phyloP scores from a whole-genome alignment of 1,140 invertebrate genomes.

The Pygmarrhopalites habei region DNA sequence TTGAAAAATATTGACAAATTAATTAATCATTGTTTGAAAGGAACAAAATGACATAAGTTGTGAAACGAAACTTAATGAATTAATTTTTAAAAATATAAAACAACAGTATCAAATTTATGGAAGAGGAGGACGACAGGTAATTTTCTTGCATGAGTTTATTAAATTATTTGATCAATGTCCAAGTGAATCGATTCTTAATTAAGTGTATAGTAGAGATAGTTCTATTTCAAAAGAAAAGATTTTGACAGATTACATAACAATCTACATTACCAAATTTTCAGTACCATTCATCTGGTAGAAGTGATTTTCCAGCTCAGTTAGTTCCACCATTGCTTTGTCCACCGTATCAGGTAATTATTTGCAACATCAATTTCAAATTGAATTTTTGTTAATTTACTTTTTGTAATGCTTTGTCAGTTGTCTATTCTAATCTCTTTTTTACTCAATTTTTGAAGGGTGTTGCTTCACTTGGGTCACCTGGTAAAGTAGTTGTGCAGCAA shows the following conservation, averaged over 20 bases:
- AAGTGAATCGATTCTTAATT: no score
- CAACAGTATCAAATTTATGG: constrained; percentile 81
- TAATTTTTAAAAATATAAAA: background rate
- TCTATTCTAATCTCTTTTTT: background rate
- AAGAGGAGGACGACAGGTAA: constrained; percentile 55
- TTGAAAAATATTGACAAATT: no score
- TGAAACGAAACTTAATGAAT: background rate
- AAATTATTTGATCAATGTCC: no score
- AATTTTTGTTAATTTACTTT: background rate
- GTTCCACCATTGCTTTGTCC: constrained; percentile 88
- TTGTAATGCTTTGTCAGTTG: background rate
- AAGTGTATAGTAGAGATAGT: no score
- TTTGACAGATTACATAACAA: no score
- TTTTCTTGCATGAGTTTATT: no score
- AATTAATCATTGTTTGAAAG: constrained; percentile 2
- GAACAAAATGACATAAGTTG: background rate
- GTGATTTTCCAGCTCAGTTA: constrained; percentile 70
- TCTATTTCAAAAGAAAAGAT: no score
- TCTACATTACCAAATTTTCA: no score
- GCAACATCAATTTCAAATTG: background rate
- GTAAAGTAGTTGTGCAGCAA: constrained; percentile 77
- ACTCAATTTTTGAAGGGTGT: constrained; percentile 19
- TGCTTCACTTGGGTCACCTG: constrained; percentile 61
- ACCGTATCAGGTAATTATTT: constrained; percentile 59
- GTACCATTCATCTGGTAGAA: constrained; percentile 54